Percentiles rank a stretch among this genome's conserved stretches.
These are phyloP conservation scores for Drosophila greeni DNA, from an alignment of 2,888 invertebrate species.

Conservation along the genomic window DNA sequence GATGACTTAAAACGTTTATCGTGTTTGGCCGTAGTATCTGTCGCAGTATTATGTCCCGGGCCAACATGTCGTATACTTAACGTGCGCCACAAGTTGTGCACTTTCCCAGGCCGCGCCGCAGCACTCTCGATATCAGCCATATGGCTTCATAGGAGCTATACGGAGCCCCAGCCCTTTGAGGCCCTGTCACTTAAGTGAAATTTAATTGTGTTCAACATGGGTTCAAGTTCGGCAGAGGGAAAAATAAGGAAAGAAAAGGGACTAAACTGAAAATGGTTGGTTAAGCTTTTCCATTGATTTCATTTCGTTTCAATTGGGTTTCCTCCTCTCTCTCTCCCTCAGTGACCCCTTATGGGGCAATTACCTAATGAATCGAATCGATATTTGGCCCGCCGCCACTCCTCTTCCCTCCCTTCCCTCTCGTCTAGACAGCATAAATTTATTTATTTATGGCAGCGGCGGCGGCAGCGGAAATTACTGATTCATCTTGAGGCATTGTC, in stretches of 20 bases:
- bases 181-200: constrained; percentile 17
- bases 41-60: constrained; percentile 12
- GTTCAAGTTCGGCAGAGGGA: constrained; percentile 5
- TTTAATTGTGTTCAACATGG: constrained; percentile 22
- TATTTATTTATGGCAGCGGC: constrained; percentile 11
- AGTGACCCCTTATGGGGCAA: constrained; percentile 14
- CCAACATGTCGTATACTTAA: constrained; percentile 31
- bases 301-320: constrained; percentile 12
- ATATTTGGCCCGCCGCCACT: constrained; percentile 10
- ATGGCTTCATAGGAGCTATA: background rate
- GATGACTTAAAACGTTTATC: constrained; percentile 51
- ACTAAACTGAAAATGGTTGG: constrained; percentile 5
- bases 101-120: constrained; percentile 24
- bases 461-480: constrained; percentile 15
- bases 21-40: constrained; percentile 36
- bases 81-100: constrained; percentile 27
- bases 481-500: constrained; percentile 44
- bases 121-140: constrained; percentile 5
- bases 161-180: background rate
- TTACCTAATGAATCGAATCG: constrained; percentile 44
- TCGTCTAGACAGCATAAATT: constrained; percentile 61
- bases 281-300: constrained; percentile 23
- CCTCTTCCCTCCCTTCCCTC: constrained; percentile 1
- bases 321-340: background rate
- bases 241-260: background rate